Evolutionary conservation across 2,113 vertebrate genomes (phyloP).

Genomic region (Heterotilapia buettikoferi): DNA sequence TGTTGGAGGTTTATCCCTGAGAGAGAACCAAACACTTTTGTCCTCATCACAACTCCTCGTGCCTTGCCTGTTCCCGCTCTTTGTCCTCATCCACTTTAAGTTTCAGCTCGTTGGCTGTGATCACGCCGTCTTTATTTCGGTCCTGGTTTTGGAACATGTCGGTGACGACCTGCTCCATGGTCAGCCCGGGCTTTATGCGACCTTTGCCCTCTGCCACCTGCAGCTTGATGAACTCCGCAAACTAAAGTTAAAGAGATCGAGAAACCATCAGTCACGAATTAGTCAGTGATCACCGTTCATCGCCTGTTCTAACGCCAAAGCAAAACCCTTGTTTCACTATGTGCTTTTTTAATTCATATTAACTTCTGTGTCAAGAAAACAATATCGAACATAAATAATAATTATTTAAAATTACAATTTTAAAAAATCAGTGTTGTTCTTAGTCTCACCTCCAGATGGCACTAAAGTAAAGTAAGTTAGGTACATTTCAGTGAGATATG

Average conservation of each 20-base stretch:
- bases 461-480: background rate
- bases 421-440: background rate
- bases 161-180: constrained; percentile 74
- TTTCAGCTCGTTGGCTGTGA: constrained; percentile 85
- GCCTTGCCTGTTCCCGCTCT: constrained; percentile 68
- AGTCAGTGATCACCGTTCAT: background rate
- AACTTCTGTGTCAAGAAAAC: background rate
- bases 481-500: background rate
- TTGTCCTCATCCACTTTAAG: constrained; percentile 87
- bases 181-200: constrained; percentile 81
- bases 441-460: background rate
- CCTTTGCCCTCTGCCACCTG: constrained; percentile 87
- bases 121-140: constrained; percentile 84
- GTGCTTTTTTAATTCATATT: background rate
- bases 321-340: background rate
- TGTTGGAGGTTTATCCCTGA: constrained; percentile 49
- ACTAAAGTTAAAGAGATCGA: constrained; percentile 63
- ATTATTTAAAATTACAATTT: background rate
- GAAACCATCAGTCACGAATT: background rate
- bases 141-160: constrained; percentile 98
- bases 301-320: background rate
- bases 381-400: background rate
- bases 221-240: constrained; percentile 85
- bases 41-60: constrained; percentile 84
- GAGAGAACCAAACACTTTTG: constrained; percentile 1